Base-by-base conservation (phyloP, 2,888 invertebrate genomes). In the Exephanes ischioxanthus region DNA sequence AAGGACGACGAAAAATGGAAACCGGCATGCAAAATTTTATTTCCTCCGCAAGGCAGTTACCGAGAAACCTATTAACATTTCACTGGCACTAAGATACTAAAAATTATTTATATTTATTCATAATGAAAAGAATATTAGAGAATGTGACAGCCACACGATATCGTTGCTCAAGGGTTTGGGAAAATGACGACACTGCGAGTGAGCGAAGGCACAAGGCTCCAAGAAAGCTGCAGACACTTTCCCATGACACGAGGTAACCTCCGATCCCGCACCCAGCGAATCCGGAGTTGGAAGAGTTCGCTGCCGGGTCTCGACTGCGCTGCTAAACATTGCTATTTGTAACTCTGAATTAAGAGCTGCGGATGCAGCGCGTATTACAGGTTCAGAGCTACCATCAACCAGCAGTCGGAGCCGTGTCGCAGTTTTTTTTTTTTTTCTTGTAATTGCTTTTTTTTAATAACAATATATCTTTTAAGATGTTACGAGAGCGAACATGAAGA, bases 161-260 rank as follows among this genome's bases (percentile, higher is more conserved):
- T 58, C 22, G 14, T 9, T 58, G 11, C n/a, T 11, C n/a, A 45
- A 45, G 58, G 77, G 67, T 78, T 83, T 66, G 48, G 58, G 72
- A 83, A 55, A 83, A 78, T 73, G 67, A 73, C 67, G 61, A 11
- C 11, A 58, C 14, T n/a, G 48, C 53, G 48, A 58, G 53, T n/a
- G 58, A 11, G 58, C 58, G 58, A 58, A 26, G 58, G 45, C 22
- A 11, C 58, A 26, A 58, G 58, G 22, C 68, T 37, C 51, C 48
- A 72, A 72, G 78, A 83, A 82, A 83, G 72, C 67, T 30, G 58
- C 51, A 66, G 51, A 14, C 51, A 58, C 73, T 89, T 90, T 90
- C 90, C 86, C 90, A 90, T 90, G 89, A 83, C 88, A 87, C 82
- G 80, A 79, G 84, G 80, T 89, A 88, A 90, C 90, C 89, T 88